These are phyloP conservation scores for Drosophila nigritarsus DNA, from an alignment of 2,888 invertebrate species.

Conservation along the genomic window DNA sequence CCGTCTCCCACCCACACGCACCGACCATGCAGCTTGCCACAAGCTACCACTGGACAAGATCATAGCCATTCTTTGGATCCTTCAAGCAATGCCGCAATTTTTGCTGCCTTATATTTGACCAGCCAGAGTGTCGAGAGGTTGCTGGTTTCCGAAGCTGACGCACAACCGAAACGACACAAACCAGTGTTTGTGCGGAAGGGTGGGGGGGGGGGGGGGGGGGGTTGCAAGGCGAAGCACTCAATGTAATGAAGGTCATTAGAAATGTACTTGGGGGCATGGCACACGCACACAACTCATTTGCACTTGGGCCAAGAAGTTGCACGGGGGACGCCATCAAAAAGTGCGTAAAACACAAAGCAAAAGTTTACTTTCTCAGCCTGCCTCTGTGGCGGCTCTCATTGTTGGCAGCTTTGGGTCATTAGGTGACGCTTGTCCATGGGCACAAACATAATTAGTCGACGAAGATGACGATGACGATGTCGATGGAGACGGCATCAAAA, in stretches of 20 bases:
- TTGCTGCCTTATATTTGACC: slow-evolving; percentile 36
- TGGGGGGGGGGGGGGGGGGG: too few relatives aligned
- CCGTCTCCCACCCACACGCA: neutral
- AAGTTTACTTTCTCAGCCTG: slow-evolving; percentile 48
- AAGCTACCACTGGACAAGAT: slow-evolving; percentile 23
- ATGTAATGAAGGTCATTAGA: slow-evolving; percentile 80
- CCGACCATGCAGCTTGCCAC: neutral
- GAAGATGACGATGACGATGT: slow-evolving; percentile 27
- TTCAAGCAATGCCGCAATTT: slow-evolving; percentile 11
- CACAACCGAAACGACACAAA: slow-evolving; percentile 26
- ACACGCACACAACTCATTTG: slow-evolving; percentile 63
- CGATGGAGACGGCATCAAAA: slow-evolving; percentile 63
- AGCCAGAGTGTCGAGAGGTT: slow-evolving; percentile 10
- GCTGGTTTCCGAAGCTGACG: slow-evolving; percentile 5
- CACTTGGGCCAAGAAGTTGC: slow-evolving; percentile 54
- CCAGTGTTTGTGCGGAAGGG: neutral
- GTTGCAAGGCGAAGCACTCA: slow-evolving; percentile 57
- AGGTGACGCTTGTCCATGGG: slow-evolving; percentile 78
- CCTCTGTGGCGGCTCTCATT: slow-evolving; percentile 21
- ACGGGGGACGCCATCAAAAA: slow-evolving; percentile 45
- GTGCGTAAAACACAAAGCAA: slow-evolving; percentile 57
- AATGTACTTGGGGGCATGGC: slow-evolving; percentile 59
- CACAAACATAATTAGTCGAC: slow-evolving; percentile 75
- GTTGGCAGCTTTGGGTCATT: slow-evolving; percentile 76
- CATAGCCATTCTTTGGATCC: slow-evolving; percentile 28